Conservation (phyloP, 1,140 invertebrate species). For the Vollenhovia emeryi region DNA sequence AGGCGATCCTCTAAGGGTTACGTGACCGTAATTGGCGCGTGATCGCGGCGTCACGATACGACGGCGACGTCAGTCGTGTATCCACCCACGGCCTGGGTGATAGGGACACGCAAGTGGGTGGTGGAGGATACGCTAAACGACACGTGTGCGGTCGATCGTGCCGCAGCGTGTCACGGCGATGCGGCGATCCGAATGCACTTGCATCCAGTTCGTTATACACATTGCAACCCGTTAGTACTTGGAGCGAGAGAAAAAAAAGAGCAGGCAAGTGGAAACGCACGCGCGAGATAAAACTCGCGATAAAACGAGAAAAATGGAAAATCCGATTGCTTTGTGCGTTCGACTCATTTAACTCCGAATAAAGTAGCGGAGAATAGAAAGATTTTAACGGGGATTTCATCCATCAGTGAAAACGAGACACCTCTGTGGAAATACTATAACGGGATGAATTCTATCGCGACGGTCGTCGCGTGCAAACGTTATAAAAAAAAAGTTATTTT, state of each 20-base stretch:
- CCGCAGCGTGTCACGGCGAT: constrained; percentile 22
- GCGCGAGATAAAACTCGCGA: neutral
- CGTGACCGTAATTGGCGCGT: neutral
- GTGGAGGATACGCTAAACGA: constrained; percentile 3
- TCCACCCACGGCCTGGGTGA: neutral
- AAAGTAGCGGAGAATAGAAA: neutral
- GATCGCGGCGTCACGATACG: neutral
- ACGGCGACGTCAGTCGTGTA: constrained; percentile 13
- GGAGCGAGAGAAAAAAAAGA: neutral
- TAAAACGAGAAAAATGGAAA: neutral
- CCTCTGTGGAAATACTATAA: neutral
- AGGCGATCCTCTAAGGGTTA: neutral
- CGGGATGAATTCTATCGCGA: neutral
- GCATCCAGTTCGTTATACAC: neutral
- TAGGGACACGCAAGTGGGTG: constrained; percentile 9
- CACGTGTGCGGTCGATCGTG: constrained; percentile 43
- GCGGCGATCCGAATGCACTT: constrained; percentile 17
- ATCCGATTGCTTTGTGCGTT: neutral
- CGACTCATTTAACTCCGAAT: neutral
- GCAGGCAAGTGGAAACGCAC: neutral
- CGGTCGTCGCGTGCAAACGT: neutral
- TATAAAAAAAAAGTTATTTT: neutral
- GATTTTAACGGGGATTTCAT: neutral
- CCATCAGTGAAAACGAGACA: neutral
- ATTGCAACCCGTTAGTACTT: neutral